Percentiles rank a stretch among this genome's conserved stretches.
These are phyloP conservation scores for Cosmorhoe ocellata DNA, from an alignment of 2,888 invertebrate genomes.

Conservation along the genomic window DNA sequence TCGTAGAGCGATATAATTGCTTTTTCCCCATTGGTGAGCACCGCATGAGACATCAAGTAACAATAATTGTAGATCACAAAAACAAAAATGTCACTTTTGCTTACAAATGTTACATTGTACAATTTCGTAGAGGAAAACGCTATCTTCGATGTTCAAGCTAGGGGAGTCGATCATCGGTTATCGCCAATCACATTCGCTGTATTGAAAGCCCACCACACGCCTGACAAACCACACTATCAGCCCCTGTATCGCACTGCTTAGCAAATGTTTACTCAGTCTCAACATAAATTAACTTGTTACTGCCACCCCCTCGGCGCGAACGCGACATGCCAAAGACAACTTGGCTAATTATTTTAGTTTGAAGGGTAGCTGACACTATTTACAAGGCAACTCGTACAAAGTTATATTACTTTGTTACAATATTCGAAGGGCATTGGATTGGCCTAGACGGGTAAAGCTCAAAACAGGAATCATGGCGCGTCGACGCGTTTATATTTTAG, in stretches of 20 bases:
- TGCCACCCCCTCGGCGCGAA: constrained; percentile 17
- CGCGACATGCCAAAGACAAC: constrained; percentile 45
- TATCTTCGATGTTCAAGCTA: too few species aligned
- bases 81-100: too few species aligned
- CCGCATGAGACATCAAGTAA: too few species aligned
- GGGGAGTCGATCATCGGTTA: not conserved
- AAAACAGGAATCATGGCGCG: too few species aligned
- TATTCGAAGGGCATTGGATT: not conserved
- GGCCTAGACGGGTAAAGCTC: not conserved
- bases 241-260: constrained; percentile 17
- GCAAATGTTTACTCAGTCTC: constrained; percentile 52
- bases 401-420: constrained; percentile 24
- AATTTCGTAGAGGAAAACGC: too few species aligned
- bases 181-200: not conserved
- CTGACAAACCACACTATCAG: constrained; percentile 13
- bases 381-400: constrained; percentile 21
- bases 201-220: constrained; percentile 2
- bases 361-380: constrained; percentile 31
- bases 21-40: too few species aligned
- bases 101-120: too few species aligned
- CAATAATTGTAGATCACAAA: too few species aligned
- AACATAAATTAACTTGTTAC: constrained; percentile 62
- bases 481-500: not conserved
- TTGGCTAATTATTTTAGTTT: constrained; percentile 40
- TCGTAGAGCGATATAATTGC: too few species aligned